These are phyloP conservation scores for Brachyptera risi DNA, from an alignment of 2,888 invertebrate genomes.

Conservation along the genomic window DNA sequence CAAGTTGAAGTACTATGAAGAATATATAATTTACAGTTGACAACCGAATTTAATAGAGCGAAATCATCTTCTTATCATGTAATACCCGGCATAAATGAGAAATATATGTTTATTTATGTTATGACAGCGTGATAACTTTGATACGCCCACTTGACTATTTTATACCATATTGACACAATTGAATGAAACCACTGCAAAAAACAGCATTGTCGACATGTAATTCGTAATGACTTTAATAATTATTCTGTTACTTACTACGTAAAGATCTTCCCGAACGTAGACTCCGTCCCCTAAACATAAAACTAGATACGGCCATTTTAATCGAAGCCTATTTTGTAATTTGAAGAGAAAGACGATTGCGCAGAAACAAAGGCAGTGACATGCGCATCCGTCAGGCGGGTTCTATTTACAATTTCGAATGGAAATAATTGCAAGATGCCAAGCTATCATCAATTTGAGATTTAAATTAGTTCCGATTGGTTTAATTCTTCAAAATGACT, in stretches of 20 bases:
- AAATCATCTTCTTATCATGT: neutral
- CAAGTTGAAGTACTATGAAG: neutral
- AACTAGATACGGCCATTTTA: slow-evolving; percentile 53
- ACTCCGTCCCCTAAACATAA: slow-evolving; percentile 50
- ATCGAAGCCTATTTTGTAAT: too few relatives aligned
- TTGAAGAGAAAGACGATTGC: too few relatives aligned
- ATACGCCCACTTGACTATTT: neutral
- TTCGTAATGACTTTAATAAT: neutral
- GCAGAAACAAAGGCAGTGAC: too few relatives aligned
- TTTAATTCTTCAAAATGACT: too few relatives aligned
- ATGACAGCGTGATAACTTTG: slow-evolving; percentile 11
- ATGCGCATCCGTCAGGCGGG: too few relatives aligned
- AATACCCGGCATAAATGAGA: neutral
- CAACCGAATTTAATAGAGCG: neutral
- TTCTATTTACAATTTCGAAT: too few relatives aligned
- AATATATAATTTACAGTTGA: neutral
- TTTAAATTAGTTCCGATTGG: too few relatives aligned
- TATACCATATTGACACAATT: neutral
- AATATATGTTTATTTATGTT: neutral
- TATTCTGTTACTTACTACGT: slow-evolving; percentile 44
- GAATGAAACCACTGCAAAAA: neutral
- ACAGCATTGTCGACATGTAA: neutral
- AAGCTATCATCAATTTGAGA: too few relatives aligned
- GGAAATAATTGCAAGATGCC: too few relatives aligned
- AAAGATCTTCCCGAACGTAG: slow-evolving; percentile 46